Evolutionary conservation across 2,797 vertebrate species (phyloP).

Genomic region (Microchirus variegatus): DNA sequence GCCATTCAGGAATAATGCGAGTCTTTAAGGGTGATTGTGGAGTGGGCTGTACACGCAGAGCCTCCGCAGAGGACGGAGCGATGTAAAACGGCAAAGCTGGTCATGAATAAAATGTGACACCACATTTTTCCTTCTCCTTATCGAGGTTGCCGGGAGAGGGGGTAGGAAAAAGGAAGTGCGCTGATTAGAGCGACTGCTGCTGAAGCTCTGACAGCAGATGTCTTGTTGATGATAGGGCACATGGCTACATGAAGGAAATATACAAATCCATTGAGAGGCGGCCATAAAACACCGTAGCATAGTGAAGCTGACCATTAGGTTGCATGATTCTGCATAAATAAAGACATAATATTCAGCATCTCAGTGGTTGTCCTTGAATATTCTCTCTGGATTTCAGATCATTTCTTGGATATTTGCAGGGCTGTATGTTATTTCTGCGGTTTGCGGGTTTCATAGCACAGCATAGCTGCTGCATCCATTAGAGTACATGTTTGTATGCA

Average conservation of each 20-base stretch:
- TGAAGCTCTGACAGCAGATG: conserved; percentile 75
- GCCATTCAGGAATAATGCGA: conserved; percentile 54
- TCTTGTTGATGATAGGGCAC: conserved; percentile 73
- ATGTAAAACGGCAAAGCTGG: conserved; percentile 66
- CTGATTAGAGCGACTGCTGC: conserved; percentile 72
- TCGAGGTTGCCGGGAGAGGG: conserved; percentile 76
- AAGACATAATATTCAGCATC: conserved; percentile 41
- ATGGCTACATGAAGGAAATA: conserved; percentile 64
- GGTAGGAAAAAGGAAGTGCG: conserved; percentile 65
- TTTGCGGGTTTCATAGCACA: neutral
- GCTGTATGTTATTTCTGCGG: conserved; percentile 4
- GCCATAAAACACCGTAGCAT: conserved; percentile 27
- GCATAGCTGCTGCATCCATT: neutral
- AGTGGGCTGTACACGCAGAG: conserved; percentile 41
- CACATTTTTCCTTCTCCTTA: conserved; percentile 74
- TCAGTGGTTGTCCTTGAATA: conserved; percentile 34
- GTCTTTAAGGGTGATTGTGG: conserved; percentile 37
- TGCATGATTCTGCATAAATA: conserved; percentile 48
- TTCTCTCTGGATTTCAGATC: conserved; percentile 7
- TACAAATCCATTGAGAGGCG: conserved; percentile 57
- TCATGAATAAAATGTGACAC: conserved; percentile 84
- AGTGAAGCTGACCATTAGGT: conserved; percentile 37
- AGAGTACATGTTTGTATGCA: conserved; percentile 10
- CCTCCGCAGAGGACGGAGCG: conserved; percentile 54
- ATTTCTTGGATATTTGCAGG: conserved; percentile 6